Conservation (phyloP, 30 jellyfish, hydroid and myxozoan genomes). For the Morbakka virulenta region DNA sequence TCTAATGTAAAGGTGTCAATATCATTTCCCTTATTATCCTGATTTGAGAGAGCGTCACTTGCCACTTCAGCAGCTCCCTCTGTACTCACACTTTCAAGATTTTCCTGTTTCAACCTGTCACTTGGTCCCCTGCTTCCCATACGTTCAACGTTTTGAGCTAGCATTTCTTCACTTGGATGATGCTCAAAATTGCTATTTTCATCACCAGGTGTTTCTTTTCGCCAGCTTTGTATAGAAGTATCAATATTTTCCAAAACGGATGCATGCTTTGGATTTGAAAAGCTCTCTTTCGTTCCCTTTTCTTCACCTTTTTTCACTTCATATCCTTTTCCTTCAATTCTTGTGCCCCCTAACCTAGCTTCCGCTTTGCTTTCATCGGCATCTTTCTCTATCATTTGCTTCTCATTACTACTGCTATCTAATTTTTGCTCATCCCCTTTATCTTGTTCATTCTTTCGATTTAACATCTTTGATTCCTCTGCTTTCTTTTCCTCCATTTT, state of each 20-base stretch:
- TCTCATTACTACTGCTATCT: too few relatives aligned
- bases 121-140: background rate
- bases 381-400: constrained; percentile 5
- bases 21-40: background rate
- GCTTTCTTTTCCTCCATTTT: constrained; percentile 17
- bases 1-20: background rate
- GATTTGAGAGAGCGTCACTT: background rate
- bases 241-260: background rate
- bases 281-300: background rate
- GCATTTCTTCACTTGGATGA: background rate
- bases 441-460: constrained; percentile 30
- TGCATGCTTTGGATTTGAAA: background rate
- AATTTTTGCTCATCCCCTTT: background rate
- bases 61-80: background rate
- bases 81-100: background rate
- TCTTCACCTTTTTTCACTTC: constrained; percentile 2
- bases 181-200: background rate
- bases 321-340: background rate
- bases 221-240: too few relatives aligned
- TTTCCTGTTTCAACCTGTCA: background rate
- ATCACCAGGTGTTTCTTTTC: too few relatives aligned
- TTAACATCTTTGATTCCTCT: constrained; percentile 50
- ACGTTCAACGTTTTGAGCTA: background rate
- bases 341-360: background rate
- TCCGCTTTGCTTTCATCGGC: background rate